Percentiles rank a stretch among this genome's conserved stretches.
Conservation (phyloP, 2,888 invertebrate genomes). For the Metacarcinus magister region DNA sequence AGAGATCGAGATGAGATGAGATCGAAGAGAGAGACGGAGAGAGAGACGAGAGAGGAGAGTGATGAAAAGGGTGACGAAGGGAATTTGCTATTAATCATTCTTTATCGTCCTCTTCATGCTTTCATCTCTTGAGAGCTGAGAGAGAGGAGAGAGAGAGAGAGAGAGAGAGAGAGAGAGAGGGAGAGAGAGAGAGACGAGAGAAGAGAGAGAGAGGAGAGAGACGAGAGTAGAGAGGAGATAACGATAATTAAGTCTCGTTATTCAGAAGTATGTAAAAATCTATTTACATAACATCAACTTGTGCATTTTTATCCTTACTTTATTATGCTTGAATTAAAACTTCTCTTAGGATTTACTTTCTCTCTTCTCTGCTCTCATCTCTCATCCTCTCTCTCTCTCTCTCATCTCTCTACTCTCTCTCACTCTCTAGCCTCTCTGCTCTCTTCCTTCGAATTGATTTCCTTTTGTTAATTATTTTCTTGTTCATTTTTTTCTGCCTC, state of each 20-base stretch:
- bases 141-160: constrained; percentile 26
- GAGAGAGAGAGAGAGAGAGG: constrained; percentile 3
- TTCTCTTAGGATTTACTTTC: background rate
- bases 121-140: background rate
- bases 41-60: background rate
- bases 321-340: background rate
- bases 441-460: background rate
- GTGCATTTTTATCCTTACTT: background rate
- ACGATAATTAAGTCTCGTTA: background rate
- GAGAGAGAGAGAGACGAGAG: background rate
- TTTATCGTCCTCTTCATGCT: background rate
- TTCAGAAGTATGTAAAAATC: background rate
- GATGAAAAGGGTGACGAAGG: background rate
- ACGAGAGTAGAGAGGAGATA: too few species aligned
- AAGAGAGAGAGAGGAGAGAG: too few species aligned
- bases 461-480: background rate
- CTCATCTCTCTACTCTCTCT: constrained; percentile 59
- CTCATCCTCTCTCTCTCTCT: constrained; percentile 63
- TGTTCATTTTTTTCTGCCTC: background rate
- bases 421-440: constrained; percentile 49
- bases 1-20: too few species aligned
- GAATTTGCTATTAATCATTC: background rate
- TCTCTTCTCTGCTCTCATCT: constrained; percentile 46
- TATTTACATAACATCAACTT: background rate
- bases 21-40: background rate